A percentile compares a stretch with the other conserved stretches of the same genome.
Evolutionary conservation across 2,113 vertebrate species (phyloP).

Genomic region (Paratilapia polleni): DNA sequence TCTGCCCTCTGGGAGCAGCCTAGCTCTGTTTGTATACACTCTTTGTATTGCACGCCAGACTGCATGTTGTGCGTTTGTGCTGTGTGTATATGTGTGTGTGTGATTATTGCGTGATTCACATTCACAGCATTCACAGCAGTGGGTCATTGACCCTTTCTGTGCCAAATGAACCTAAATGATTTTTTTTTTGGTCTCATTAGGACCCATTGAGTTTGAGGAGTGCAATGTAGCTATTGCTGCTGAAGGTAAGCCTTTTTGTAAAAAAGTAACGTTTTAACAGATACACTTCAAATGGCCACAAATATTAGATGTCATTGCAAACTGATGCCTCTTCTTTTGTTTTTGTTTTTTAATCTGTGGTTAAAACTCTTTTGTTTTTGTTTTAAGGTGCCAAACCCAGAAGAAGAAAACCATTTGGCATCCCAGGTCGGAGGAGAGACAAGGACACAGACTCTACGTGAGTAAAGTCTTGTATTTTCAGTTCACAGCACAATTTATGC

Average conservation of each 20-base stretch:
- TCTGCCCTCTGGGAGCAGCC: conserved; percentile 70
- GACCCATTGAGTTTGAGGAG: conserved; percentile 97
- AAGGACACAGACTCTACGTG: conserved; percentile 96
- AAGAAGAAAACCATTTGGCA: conserved; percentile 92
- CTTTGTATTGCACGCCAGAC: conserved; percentile 45
- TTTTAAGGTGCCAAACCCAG: conserved; percentile 88
- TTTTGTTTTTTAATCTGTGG: neutral
- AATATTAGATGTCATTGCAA: neutral
- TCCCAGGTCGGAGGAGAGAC: conserved; percentile 94
- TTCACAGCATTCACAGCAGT: conserved; percentile 60
- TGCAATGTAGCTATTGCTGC: conserved; percentile 89
- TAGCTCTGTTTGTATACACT: conserved; percentile 48
- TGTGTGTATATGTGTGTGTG: conserved; percentile 31
- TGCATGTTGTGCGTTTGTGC: conserved; percentile 35
- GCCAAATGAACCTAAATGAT: conserved; percentile 65
- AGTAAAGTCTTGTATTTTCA: conserved; percentile 67
- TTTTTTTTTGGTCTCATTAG: conserved; percentile 73
- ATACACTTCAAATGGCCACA: neutral
- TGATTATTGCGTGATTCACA: conserved; percentile 67
- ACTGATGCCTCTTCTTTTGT: neutral
- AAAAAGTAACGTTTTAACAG: neutral
- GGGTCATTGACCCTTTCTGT: conserved; percentile 63
- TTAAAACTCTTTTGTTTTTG: neutral
- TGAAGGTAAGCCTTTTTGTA: conserved; percentile 83
- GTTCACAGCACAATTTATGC: neutral